Evolutionary conservation across 2,888 invertebrate genomes (phyloP).

Genomic region (Chesias legatella): DNA sequence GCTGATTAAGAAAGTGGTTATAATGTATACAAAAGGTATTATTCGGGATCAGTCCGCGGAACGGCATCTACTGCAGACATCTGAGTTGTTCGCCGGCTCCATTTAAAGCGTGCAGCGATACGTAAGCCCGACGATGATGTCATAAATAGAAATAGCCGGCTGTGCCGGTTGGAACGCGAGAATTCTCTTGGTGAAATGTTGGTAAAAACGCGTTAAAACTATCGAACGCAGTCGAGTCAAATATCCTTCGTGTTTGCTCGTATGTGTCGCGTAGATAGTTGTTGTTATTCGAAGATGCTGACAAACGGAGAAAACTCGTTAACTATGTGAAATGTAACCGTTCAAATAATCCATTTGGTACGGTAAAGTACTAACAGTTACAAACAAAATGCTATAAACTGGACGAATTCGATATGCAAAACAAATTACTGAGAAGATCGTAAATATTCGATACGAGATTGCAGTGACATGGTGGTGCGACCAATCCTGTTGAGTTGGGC

Average conservation of each 20-base stretch:
- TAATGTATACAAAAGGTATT: constrained; percentile 63
- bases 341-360: too few relatives aligned
- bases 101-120: constrained; percentile 82
- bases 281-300: constrained; percentile 2
- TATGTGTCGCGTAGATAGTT: too few relatives aligned
- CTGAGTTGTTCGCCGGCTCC: constrained; percentile 65
- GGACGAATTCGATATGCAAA: too few relatives aligned
- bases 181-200: constrained; percentile 64
- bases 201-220: constrained; percentile 45
- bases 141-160: constrained; percentile 81
- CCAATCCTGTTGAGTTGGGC: too few relatives aligned
- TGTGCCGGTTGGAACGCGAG: constrained; percentile 55
- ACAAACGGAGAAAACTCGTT: background rate
- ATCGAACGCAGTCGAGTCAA: constrained; percentile 40
- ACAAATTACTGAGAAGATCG: too few relatives aligned
- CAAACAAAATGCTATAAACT: too few relatives aligned
- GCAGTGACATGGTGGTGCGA: too few relatives aligned
- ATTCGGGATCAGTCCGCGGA: constrained; percentile 76
- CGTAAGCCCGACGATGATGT: constrained; percentile 81
- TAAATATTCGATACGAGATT: too few relatives aligned
- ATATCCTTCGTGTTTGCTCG: background rate
- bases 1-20: constrained; percentile 59
- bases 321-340: too few relatives aligned
- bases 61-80: constrained; percentile 77
- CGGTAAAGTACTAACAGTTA: too few relatives aligned